Base-by-base conservation (phyloP, 2,113 vertebrate genomes). In the Cyphomyrus plagiostoma region DNA sequence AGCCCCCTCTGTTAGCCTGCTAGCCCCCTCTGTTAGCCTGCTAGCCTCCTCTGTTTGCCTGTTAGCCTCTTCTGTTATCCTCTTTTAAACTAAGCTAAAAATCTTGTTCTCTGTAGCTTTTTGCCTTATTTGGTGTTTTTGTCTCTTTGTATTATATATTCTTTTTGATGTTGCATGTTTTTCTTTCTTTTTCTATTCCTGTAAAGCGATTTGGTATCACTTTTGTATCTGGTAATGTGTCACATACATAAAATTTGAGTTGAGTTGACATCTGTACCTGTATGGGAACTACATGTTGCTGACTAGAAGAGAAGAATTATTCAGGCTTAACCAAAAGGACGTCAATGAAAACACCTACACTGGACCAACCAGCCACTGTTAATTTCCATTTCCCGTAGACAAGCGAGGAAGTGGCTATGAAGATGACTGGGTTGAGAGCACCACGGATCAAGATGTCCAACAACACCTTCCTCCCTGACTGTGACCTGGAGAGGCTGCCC, bases 371-470 rank as follows among this genome's bases (percentile, higher is more conserved):
- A 6, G 74, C 35, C 6, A 8, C 74, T 80, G 35, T 42, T 35
- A 2, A 80, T 39, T 80, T 80, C 15, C 35, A 19, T 19, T 77
- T 77, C 88, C 23, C 39, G 39, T 93, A 99, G 98, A 99, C 97
- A 66, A 96, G 95, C 0, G 97, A 99, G 93, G 98, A 99, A 91
- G 95, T 98, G 90, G 88, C 92, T 46, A 96, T 96, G 93, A 97
- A 92, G 52, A 96, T 98, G 96, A 97, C 93, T 0, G 98, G 97
- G 30, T 94, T 99, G 84, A 96, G 92, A 93, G 91, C 96, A 3
- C 97, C 97, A 0, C 19, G 26, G 0, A 93, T 90, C 2, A 93
- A 1, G 5, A 93, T 91, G 0, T 93, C 2, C 0, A 93, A 1
- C 90, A 96, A 96, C 1, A 95, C 96, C 1, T 96, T 95, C 0